Conservation (phyloP, 2,888 invertebrate species). For the Trissonchulus latispiculum region DNA sequence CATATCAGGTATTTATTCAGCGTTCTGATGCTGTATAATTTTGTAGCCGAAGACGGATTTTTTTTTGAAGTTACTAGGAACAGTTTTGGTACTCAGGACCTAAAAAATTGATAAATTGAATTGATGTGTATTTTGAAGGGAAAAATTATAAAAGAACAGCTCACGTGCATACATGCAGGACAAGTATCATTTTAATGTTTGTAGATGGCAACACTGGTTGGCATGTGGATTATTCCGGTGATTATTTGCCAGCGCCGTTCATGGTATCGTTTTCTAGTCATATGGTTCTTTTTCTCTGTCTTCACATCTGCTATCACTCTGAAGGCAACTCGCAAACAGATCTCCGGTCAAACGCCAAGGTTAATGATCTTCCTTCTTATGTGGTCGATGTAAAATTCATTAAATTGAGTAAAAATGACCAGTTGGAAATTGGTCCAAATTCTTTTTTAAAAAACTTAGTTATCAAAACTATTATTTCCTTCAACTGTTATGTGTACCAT, state of each 20-base stretch:
- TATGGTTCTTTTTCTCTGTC: slow-evolving; percentile 79
- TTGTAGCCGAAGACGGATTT: no score
- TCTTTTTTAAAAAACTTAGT: no score
- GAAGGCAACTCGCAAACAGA: slow-evolving; percentile 73
- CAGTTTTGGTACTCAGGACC: no score
- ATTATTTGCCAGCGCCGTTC: slow-evolving; percentile 60
- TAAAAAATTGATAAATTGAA: no score
- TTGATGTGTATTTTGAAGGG: no score
- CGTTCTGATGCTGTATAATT: no score
- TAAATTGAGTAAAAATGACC: neutral
- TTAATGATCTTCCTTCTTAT: slow-evolving; percentile 45
- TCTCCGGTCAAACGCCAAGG: slow-evolving; percentile 86
- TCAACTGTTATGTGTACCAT: no score
- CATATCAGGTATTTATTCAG: slow-evolving; percentile 92
- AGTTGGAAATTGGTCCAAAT: no score
- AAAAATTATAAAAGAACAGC: no score
- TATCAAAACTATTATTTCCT: no score
- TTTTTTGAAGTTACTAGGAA: no score
- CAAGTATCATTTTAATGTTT: slow-evolving; percentile 44
- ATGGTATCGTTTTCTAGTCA: slow-evolving; percentile 82
- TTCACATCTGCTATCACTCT: slow-evolving; percentile 72
- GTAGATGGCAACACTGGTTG: slow-evolving; percentile 73
- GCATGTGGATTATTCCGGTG: slow-evolving; percentile 91
- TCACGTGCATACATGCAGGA: no score
- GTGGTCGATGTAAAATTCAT: neutral